These are phyloP conservation scores for Neosalanx taihuensis DNA, from an alignment of 2,797 vertebrate species.

Conservation along the genomic window DNA sequence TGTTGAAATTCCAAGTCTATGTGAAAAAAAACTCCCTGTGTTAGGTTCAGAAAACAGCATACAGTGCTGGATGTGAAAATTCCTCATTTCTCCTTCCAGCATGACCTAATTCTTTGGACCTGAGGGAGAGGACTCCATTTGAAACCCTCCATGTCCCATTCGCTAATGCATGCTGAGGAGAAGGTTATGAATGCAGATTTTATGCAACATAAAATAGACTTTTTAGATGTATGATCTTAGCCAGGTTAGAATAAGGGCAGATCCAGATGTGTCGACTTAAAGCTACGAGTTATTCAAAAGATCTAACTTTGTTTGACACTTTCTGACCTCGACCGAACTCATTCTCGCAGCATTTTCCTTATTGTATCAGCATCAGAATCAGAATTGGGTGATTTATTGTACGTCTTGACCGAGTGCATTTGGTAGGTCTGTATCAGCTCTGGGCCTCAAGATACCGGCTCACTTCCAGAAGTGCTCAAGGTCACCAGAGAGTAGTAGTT, in stretches of 20 bases:
- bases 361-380: too few species aligned
- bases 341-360: background rate
- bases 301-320: background rate
- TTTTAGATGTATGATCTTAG: constrained; percentile 9
- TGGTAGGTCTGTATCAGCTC: constrained; percentile 49
- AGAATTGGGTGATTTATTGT: constrained; percentile 65
- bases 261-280: background rate
- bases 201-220: constrained; percentile 30
- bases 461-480: constrained; percentile 42
- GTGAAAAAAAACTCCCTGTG: constrained; percentile 54
- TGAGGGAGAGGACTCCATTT: constrained; percentile 59
- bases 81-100: constrained; percentile 58
- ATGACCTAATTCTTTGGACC: constrained; percentile 71
- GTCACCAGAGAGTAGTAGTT: constrained; percentile 44
- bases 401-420: constrained; percentile 51
- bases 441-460: constrained; percentile 18
- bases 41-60: constrained; percentile 70
- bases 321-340: background rate
- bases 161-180: constrained; percentile 29
- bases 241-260: background rate
- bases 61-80: constrained; percentile 63
- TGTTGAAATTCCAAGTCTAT: constrained; percentile 57
- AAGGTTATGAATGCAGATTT: constrained; percentile 29
- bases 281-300: background rate
- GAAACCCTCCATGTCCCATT: constrained; percentile 47